Conservation (phyloP, 1,140 invertebrate species). For the Drosophila burlai region DNA sequence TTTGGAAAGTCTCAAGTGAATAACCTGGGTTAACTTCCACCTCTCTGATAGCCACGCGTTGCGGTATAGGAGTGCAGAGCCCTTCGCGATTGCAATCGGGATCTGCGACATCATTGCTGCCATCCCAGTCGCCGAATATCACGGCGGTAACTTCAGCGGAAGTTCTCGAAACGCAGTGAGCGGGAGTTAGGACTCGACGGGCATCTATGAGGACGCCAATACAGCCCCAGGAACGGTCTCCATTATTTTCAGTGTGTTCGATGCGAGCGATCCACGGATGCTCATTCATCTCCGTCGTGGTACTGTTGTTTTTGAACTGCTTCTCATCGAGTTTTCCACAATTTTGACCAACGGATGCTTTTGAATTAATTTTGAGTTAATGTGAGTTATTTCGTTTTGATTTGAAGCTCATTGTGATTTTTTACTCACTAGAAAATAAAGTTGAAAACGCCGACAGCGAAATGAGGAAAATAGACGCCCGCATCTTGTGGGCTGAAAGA, state of each 20-base stretch:
- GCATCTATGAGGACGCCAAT: conserved; percentile 17
- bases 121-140: conserved; percentile 29
- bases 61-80: conserved; percentile 1
- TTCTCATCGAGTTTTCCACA: conserved; percentile 32
- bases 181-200: conserved; percentile 17
- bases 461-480: background rate
- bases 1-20: background rate
- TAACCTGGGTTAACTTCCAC: conserved; percentile 19
- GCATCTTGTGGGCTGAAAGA: conserved; percentile 2
- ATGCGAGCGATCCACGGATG: conserved; percentile 31
- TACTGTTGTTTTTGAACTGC: conserved; percentile 11
- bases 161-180: conserved; percentile 1
- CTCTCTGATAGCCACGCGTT: background rate
- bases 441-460: background rate
- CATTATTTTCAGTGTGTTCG: background rate
- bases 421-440: conserved; percentile 4
- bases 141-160: background rate
- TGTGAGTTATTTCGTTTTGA: background rate
- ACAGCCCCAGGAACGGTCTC: background rate
- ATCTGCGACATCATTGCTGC: background rate
- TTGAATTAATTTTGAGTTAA: background rate
- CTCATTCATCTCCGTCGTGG: conserved; percentile 1
- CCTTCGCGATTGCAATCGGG: conserved; percentile 5
- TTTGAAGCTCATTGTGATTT: no score
- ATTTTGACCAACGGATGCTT: background rate